These are phyloP conservation scores for Lagorchestes hirsutus DNA, from an alignment of 2,797 vertebrate species.

Conservation along the genomic window DNA sequence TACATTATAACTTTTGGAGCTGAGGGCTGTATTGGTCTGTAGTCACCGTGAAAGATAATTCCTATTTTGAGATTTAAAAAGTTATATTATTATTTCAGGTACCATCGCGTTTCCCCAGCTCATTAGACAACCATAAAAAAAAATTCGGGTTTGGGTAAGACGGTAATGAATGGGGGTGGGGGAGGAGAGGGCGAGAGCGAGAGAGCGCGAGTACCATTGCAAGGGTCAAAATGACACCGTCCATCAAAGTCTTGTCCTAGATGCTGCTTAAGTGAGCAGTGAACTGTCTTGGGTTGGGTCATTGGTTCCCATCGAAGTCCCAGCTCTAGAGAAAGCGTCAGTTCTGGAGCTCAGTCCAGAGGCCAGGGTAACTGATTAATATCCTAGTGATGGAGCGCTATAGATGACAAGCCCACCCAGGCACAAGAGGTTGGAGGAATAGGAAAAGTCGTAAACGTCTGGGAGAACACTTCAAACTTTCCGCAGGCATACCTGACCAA, in stretches of 20 bases:
- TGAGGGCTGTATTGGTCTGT: neutral
- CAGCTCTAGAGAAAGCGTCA: neutral
- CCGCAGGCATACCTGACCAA: neutral
- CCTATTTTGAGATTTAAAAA: neutral
- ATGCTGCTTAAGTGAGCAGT: conserved; percentile 12
- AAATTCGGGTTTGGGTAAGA: neutral
- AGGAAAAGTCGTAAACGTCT: neutral
- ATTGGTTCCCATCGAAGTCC: neutral
- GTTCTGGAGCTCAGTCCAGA: neutral
- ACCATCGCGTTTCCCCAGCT: neutral
- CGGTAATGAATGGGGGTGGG: neutral
- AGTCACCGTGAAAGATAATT: neutral
- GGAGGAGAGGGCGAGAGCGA: neutral
- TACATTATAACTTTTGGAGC: neutral
- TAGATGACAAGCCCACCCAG: conserved; percentile 76
- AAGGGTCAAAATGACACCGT: neutral
- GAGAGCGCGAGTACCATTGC: neutral
- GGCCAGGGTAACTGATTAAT: neutral
- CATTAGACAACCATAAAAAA: neutral
- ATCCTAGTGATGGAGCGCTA: conserved; percentile 64
- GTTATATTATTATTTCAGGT: neutral
- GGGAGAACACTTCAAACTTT: neutral
- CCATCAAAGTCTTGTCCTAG: neutral
- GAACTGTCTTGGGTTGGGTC: conserved; percentile 34
- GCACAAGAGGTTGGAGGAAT: neutral